Base-by-base conservation (phyloP, 2,797 vertebrate genomes). In the Gallirallus australis region DNA sequence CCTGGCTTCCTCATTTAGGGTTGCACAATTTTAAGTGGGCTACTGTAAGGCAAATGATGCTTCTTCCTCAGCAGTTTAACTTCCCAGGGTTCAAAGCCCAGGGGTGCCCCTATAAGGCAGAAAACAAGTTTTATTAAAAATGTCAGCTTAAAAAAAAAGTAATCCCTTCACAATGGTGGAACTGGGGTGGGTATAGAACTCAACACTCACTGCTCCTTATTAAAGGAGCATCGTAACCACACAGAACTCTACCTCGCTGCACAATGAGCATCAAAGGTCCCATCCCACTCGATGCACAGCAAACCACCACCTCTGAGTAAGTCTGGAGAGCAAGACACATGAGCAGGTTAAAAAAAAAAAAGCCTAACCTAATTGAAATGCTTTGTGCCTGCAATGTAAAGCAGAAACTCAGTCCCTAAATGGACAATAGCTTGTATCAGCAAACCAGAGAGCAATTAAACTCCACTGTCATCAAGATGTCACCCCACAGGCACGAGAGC, bases 371-470 rank as follows among this genome's bases (percentile, higher is more conserved):
- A 9, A 80, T 45, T 11, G 15, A 60, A 95, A 75, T 0, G 81
- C 91, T 93, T 91, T 81, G 90, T 92, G 82, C 27, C 89, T 47
- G 57, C 63, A 33, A 76, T 1, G 65, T 28, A 59, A 61, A 90
- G 94, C 89, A 75, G 72, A 28, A 77, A 19, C 23, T 3, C 65
- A 5, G 72, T 9, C 86, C 78, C 94, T 85, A 37, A 39, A 78
- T 37, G 82, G 90, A 27, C 89, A 93, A 92, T 2, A 23, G 94
- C 15, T 61, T 89, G 72, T 28, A 85, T 94, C 96, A 96, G 95
- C 94, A 94, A 82, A 92, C 28, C 71, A 65, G 70, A 79, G 10
- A 84, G 94, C 95, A 93, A 94, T 85, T 81, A 91, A 96, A 95
- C 52, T 69, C 89, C 92, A 20, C 48, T 75, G 93, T 93, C 95